Evolutionary conservation across 2,113 vertebrate species (phyloP).

Genomic region (Pardalotus punctatus): DNA sequence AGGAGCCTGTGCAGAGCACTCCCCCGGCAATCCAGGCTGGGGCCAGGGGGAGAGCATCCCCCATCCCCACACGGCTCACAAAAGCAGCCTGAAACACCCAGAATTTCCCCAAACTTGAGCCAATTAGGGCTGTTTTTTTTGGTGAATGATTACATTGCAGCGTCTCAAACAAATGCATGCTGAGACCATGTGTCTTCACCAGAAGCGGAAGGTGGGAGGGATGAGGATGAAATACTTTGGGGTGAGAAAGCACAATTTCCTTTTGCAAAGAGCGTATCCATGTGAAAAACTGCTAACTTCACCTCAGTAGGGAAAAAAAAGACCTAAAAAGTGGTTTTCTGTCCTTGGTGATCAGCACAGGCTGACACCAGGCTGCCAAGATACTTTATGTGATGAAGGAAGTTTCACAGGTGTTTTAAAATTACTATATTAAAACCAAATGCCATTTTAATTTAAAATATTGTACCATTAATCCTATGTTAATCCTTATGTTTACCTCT

Average conservation of each 20-base stretch:
- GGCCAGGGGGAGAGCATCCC: neutral
- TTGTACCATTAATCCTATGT: too few relatives aligned
- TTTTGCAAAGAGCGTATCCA: rapidly evolving
- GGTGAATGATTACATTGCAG: rapidly evolving
- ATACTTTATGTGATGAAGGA: neutral
- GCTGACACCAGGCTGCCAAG: neutral
- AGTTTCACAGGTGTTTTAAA: neutral
- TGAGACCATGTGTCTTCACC: neutral
- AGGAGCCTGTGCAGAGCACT: neutral
- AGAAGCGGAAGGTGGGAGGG: neutral
- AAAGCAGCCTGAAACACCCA: neutral
- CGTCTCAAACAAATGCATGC: neutral
- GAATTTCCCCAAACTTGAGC: neutral
- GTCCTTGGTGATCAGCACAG: neutral
- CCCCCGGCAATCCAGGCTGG: rapidly evolving
- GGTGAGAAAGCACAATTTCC: neutral
- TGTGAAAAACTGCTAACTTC: neutral
- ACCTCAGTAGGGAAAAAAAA: neutral
- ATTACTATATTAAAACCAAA: neutral
- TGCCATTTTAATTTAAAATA: neutral
- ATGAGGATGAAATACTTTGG: rapidly evolving
- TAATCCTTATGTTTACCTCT: neutral
- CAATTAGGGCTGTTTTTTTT: neutral
- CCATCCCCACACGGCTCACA: neutral
- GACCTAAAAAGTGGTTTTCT: neutral